These are phyloP conservation scores for Cerastoderma edule DNA, from an alignment of 2,888 invertebrate species.

Conservation along the genomic window DNA sequence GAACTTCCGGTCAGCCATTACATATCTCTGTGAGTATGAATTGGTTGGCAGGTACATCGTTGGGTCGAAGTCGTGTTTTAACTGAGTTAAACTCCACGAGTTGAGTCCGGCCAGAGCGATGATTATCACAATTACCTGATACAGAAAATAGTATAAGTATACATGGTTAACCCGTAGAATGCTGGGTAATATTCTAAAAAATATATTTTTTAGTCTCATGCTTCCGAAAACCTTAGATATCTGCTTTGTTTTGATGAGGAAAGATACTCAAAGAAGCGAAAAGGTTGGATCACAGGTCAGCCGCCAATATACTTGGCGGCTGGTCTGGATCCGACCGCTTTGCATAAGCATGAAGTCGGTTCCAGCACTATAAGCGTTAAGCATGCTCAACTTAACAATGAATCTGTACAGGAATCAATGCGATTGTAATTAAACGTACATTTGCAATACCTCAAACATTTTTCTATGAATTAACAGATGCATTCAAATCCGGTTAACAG, in stretches of 20 bases:
- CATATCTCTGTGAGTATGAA: slow-evolving; percentile 88
- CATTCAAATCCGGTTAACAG: too few species aligned
- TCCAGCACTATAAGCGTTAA: too few species aligned
- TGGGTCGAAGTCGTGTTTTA: slow-evolving; percentile 92
- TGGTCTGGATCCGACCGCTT: too few species aligned
- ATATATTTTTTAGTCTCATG: not conserved
- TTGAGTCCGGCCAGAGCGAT: slow-evolving; percentile 88
- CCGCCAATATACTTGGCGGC: too few species aligned
- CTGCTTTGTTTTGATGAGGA: not conserved
- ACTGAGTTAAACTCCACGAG: slow-evolving; percentile 87
- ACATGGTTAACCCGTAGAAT: not conserved
- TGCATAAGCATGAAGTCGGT: too few species aligned
- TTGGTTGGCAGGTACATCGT: slow-evolving; percentile 91
- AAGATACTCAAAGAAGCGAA: not conserved
- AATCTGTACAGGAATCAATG: too few species aligned
- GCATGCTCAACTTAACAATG: too few species aligned
- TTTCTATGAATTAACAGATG: too few species aligned
- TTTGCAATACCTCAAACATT: too few species aligned
- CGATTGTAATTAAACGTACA: too few species aligned
- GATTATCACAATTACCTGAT: slow-evolving; percentile 86
- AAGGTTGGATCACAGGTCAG: not conserved
- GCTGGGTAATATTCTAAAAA: not conserved
- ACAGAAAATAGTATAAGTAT: slow-evolving; percentile 65
- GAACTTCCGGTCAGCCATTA: slow-evolving; percentile 86
- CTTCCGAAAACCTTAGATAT: not conserved